Conservation (phyloP, 1,140 invertebrate genomes). For the Dendrolimus kikuchii region DNA sequence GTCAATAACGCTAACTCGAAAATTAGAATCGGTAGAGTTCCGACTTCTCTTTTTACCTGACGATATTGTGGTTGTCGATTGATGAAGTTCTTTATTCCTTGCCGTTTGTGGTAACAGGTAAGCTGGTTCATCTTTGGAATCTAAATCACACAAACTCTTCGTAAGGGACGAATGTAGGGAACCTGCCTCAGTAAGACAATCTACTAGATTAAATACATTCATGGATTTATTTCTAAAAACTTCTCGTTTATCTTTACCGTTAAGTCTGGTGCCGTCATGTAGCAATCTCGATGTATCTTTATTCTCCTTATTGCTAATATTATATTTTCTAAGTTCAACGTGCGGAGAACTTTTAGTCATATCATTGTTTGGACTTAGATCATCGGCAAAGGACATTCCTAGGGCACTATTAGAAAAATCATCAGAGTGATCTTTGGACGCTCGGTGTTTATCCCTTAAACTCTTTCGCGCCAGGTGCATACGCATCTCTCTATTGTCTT, state of each 20-base stretch:
- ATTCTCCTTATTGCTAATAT: conserved; percentile 50
- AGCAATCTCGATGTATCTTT: conserved; percentile 38
- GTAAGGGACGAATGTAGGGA: conserved; percentile 62
- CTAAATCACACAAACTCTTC: conserved; percentile 61
- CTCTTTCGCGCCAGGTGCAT: conserved; percentile 43
- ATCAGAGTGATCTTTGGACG: conserved; percentile 33
- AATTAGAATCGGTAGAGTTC: conserved; percentile 67
- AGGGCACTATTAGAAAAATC: conserved; percentile 51
- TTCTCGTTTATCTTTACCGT: conserved; percentile 58
- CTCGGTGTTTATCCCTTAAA: conserved; percentile 38
- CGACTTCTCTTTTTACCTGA: conserved; percentile 66
- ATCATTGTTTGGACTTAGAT: conserved; percentile 34
- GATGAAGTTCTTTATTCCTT: conserved; percentile 48
- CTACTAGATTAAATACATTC: conserved; percentile 63
- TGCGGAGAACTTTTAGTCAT: conserved; percentile 25
- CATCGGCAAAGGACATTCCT: conserved; percentile 44
- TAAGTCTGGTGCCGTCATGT: conserved; percentile 29
- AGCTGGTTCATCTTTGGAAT: conserved; percentile 49
- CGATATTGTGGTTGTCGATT: conserved; percentile 60
- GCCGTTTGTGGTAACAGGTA: conserved; percentile 47
- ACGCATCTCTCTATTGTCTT: conserved; percentile 43
- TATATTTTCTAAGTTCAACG: conserved; percentile 31
- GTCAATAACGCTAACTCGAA: conserved; percentile 54
- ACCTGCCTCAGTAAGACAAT: conserved; percentile 56
- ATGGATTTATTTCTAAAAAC: conserved; percentile 67